Evolutionary conservation across 2,113 vertebrate species (phyloP).

Genomic region (Poeciliopsis occidentalis): DNA sequence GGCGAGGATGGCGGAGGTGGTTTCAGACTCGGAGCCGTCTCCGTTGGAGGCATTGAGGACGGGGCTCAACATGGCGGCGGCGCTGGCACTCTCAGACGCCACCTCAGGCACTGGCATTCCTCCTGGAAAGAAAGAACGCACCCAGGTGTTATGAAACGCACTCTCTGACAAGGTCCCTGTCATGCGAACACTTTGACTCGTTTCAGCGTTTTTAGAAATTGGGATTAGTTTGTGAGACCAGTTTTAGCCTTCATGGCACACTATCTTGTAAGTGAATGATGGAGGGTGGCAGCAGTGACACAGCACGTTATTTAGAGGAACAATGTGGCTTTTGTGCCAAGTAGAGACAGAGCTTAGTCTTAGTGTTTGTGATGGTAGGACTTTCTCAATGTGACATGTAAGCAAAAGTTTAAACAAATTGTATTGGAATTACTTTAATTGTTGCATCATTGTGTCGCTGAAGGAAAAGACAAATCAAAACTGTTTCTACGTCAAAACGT

Average conservation of each 20-base stretch:
- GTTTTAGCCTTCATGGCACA: no score
- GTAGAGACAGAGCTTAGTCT: neutral
- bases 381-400: neutral
- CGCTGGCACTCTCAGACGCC: constrained; percentile 88
- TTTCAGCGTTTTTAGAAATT: neutral
- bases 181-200: constrained; percentile 30
- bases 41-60: constrained; percentile 94
- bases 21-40: constrained; percentile 96
- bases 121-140: constrained; percentile 78
- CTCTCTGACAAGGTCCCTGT: constrained; percentile 13
- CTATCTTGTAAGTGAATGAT: neutral
- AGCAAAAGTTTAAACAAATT: no score
- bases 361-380: neutral
- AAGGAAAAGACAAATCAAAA: neutral
- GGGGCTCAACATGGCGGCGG: constrained; percentile 90
- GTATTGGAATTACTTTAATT: no score
- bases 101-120: constrained; percentile 98
- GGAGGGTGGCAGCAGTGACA: no score
- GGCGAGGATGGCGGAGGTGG: constrained; percentile 96
- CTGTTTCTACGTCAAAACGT: neutral
- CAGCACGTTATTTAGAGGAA: neutral
- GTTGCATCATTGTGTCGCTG: neutral
- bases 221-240: neutral
- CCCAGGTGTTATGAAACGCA: constrained; percentile 33
- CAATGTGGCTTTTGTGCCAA: neutral